A percentile compares a stretch with the other conserved stretches of the same genome.
Conservation (phyloP, 2,113 vertebrate genomes). For the Neogobius melanostomus region DNA sequence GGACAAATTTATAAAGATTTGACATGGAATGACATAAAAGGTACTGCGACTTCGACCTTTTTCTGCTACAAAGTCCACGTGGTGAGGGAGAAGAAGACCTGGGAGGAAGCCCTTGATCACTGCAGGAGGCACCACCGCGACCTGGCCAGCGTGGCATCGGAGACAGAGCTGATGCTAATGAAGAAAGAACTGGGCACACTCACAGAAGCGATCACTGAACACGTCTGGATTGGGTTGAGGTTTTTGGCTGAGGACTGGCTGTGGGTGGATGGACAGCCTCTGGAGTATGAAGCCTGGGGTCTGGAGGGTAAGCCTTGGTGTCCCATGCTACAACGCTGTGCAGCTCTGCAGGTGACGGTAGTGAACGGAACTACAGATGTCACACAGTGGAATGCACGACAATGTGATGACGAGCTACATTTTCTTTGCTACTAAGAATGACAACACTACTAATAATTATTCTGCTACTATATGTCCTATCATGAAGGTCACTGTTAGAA, state of each 20-base stretch:
- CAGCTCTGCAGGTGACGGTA: slow-evolving; percentile 3
- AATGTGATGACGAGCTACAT: slow-evolving; percentile 31
- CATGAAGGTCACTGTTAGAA: too few species aligned
- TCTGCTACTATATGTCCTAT: too few species aligned
- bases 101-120: too few species aligned
- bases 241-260: slow-evolving; percentile 37
- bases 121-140: slow-evolving; percentile 2
- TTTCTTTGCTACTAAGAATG: slow-evolving; percentile 41
- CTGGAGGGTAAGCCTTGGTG: neutral
- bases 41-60: too few species aligned
- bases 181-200: neutral
- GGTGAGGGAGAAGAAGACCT: too few species aligned
- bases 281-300: slow-evolving; percentile 34
- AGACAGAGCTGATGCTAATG: slow-evolving; percentile 43
- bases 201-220: neutral
- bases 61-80: too few species aligned
- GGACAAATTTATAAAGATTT: too few species aligned
- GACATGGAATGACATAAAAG: too few species aligned
- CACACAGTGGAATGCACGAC: slow-evolving; percentile 12
- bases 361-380: neutral
- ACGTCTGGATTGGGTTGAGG: slow-evolving; percentile 41
- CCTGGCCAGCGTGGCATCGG: slow-evolving; percentile 37
- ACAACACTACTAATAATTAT: neutral
- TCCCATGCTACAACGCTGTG: neutral
- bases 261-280: slow-evolving; percentile 30